phyloP scores from a whole-genome alignment of 2,888 invertebrate genomes.

The Limulus polyphemus region DNA sequence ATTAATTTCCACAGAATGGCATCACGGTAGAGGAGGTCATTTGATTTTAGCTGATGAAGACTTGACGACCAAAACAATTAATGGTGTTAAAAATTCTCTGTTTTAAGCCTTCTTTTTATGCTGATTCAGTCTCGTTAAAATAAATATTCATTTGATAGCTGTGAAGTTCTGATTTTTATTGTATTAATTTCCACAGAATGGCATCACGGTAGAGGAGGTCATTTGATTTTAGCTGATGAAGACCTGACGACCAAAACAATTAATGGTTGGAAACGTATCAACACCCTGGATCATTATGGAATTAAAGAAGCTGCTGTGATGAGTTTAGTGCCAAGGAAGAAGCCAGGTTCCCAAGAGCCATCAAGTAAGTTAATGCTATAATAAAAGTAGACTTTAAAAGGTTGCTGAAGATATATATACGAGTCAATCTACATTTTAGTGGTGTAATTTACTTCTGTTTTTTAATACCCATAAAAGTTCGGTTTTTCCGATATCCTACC shows the following conservation, averaged over 20 bases:
- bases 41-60: constrained; percentile 87
- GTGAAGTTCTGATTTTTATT: no score
- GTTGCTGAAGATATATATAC: no score
- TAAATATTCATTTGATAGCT: no score
- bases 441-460: no score
- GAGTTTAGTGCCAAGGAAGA: constrained; percentile 69
- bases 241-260: constrained; percentile 68
- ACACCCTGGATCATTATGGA: constrained; percentile 85
- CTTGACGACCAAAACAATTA: constrained; percentile 61
- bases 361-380: no score
- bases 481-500: no score
- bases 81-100: no score
- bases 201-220: constrained; percentile 84
- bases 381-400: no score
- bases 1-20: constrained; percentile 55
- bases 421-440: no score
- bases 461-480: no score
- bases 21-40: constrained; percentile 82
- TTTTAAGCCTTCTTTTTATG: no score
- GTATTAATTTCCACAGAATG: constrained; percentile 50
- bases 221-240: constrained; percentile 81
- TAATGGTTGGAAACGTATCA: constrained; percentile 78
- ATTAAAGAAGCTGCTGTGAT: constrained; percentile 90
- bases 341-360: background rate
- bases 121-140: no score